These are phyloP conservation scores for Diaperis boleti DNA, from an alignment of 2,888 invertebrate species.

Conservation along the genomic window DNA sequence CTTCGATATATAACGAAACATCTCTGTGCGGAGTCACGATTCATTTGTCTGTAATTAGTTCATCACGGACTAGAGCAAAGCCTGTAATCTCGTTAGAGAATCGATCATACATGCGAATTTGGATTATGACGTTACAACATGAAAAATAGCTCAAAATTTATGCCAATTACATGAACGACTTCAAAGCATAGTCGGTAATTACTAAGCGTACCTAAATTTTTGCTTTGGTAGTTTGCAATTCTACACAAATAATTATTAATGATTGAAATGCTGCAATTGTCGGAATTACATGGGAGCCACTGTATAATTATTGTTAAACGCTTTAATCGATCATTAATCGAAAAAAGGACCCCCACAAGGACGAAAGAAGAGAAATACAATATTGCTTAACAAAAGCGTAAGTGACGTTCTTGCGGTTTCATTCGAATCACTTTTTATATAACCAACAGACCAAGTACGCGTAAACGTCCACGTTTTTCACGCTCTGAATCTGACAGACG, in stretches of 20 bases:
- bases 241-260: neutral
- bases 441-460: neutral
- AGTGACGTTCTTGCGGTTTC: too few relatives aligned
- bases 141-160: slow-evolving; percentile 22
- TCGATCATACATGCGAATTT: slow-evolving; percentile 28
- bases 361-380: neutral
- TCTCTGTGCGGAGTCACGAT: slow-evolving; percentile 27
- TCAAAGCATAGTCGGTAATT: neutral
- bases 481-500: neutral
- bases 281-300: neutral
- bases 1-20: slow-evolving; percentile 3
- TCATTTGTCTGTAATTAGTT: slow-evolving; percentile 33
- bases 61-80: slow-evolving; percentile 29
- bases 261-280: neutral
- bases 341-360: too few relatives aligned
- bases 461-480: neutral
- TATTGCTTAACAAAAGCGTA: too few relatives aligned
- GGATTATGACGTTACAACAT: slow-evolving; percentile 19
- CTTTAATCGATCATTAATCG: neutral
- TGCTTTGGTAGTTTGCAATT: neutral
- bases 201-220: neutral
- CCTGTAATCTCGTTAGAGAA: slow-evolving; percentile 34
- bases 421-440: neutral
- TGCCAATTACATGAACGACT: slow-evolving; percentile 8
- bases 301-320: neutral